These are phyloP conservation scores for Ericerus pela DNA, from an alignment of 1,140 invertebrate species.

Conservation along the genomic window DNA sequence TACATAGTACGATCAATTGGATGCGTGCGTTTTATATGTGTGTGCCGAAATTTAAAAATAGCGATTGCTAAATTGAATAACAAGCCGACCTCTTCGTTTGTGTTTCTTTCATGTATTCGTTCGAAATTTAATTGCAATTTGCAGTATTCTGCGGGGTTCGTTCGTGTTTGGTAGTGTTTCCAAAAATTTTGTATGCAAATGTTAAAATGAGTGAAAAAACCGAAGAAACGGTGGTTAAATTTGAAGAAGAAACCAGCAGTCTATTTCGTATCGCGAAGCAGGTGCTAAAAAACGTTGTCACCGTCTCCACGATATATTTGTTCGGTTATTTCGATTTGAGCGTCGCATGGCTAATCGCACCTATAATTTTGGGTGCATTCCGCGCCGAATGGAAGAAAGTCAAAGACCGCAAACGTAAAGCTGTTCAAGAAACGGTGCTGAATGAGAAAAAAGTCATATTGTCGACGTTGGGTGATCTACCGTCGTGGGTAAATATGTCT, in stretches of 20 bases:
- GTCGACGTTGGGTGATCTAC: slow-evolving; percentile 70
- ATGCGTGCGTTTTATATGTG: too few species aligned
- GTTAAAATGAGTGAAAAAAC: too few species aligned
- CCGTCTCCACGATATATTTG: slow-evolving; percentile 56
- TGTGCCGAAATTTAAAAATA: too few species aligned
- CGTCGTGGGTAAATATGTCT: slow-evolving; percentile 79
- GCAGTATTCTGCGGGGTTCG: too few species aligned
- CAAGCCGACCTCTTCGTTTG: too few species aligned
- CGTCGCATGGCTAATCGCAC: slow-evolving; percentile 73
- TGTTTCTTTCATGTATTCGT: too few species aligned
- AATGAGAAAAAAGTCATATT: slow-evolving; percentile 77
- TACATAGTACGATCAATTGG: too few species aligned
- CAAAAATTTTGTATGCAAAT: too few species aligned
- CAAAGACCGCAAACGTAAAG: slow-evolving; percentile 53
- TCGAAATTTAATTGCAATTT: too few species aligned
- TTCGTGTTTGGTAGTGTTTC: too few species aligned
- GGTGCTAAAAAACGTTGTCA: slow-evolving; percentile 30
- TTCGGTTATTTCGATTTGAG: slow-evolving; percentile 72
- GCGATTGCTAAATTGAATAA: too few species aligned
- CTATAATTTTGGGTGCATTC: slow-evolving; percentile 60
- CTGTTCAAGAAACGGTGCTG: slow-evolving; percentile 61
- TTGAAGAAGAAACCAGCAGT: slow-evolving; percentile 12
- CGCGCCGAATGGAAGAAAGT: slow-evolving; percentile 62
- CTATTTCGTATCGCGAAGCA: slow-evolving; percentile 20
- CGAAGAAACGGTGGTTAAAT: neutral